These are phyloP conservation scores for Catharus minimus DNA, from an alignment of 2,113 vertebrate species.

Conservation along the genomic window DNA sequence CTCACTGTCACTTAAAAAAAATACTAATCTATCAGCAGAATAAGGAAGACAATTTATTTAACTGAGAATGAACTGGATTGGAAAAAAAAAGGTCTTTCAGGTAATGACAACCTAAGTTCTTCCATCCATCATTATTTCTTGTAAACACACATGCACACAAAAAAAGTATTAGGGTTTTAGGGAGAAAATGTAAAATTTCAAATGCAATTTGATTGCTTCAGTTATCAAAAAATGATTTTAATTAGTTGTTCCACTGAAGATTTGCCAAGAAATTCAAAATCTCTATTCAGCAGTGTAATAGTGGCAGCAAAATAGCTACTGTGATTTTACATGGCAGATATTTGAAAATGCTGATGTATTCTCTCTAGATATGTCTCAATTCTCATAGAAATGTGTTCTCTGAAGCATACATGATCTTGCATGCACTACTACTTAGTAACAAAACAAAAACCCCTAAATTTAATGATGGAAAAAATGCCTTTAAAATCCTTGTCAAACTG, in stretches of 20 bases:
- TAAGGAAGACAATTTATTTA: slow-evolving; percentile 18
- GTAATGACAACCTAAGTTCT: slow-evolving; percentile 8
- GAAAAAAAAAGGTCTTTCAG: neutral
- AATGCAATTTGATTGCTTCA: slow-evolving; percentile 49
- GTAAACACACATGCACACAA: neutral
- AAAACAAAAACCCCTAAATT: neutral
- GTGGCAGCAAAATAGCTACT: neutral
- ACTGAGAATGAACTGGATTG: neutral
- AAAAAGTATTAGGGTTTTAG: neutral
- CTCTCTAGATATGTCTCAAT: neutral
- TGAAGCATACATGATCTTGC: neutral
- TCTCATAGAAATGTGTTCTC: neutral
- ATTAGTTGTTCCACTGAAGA: slow-evolving; percentile 30
- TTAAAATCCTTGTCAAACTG: neutral
- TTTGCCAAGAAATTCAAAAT: slow-evolving; percentile 22
- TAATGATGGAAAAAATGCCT: neutral
- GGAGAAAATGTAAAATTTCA: slow-evolving; percentile 53
- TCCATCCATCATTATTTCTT: slow-evolving; percentile 23
- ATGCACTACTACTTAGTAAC: neutral
- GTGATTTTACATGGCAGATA: neutral
- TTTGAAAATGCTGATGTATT: neutral
- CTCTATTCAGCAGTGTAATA: neutral
- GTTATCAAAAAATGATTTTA: slow-evolving; percentile 56
- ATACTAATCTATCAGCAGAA: neutral
- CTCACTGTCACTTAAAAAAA: neutral